phyloP scores from a whole-genome alignment of 2,113 vertebrate genomes.

The Coreoperca whiteheadi region DNA sequence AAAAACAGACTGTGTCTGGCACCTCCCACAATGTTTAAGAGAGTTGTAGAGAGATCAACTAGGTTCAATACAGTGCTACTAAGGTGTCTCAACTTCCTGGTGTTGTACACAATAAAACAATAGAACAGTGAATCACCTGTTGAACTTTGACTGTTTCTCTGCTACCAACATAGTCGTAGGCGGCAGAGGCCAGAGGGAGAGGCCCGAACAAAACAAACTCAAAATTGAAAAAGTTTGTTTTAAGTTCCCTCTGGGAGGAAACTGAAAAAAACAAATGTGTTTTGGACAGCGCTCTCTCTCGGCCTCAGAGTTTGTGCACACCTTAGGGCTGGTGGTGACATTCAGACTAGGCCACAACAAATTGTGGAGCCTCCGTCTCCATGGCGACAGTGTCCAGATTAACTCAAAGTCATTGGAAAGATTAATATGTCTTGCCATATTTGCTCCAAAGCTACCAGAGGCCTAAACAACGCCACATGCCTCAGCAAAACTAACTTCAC shows the following conservation, averaged over 20 bases:
- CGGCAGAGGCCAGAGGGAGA: neutral
- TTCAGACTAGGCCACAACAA: conserved; percentile 38
- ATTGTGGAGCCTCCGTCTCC: conserved; percentile 8
- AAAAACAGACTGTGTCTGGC: conserved; percentile 24
- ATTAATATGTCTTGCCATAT: conserved; percentile 24
- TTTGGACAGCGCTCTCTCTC: neutral
- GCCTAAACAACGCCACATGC: conserved; percentile 1
- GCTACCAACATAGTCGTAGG: neutral
- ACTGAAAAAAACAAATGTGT: conserved; percentile 33
- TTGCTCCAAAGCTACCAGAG: conserved; percentile 38
- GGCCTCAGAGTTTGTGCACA: neutral
- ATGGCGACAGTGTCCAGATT: conserved; percentile 28
- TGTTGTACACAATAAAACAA: conserved; percentile 46
- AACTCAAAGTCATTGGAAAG: conserved; percentile 24
- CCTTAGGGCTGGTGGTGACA: conserved; percentile 46
- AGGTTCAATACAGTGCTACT: conserved; percentile 13
- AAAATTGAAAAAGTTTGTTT: conserved; percentile 28
- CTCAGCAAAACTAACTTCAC: neutral
- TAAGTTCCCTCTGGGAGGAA: conserved; percentile 15
- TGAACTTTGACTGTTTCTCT: conserved; percentile 31
- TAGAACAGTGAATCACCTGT: conserved; percentile 34
- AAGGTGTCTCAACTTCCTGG: conserved; percentile 33
- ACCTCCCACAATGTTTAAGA: neutral
- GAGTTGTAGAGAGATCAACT: conserved; percentile 23
- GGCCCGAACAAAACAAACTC: conserved; percentile 21